phyloP scores from a whole-genome alignment of 2,797 vertebrate genomes.

The Tenualosa thibaudeaui region DNA sequence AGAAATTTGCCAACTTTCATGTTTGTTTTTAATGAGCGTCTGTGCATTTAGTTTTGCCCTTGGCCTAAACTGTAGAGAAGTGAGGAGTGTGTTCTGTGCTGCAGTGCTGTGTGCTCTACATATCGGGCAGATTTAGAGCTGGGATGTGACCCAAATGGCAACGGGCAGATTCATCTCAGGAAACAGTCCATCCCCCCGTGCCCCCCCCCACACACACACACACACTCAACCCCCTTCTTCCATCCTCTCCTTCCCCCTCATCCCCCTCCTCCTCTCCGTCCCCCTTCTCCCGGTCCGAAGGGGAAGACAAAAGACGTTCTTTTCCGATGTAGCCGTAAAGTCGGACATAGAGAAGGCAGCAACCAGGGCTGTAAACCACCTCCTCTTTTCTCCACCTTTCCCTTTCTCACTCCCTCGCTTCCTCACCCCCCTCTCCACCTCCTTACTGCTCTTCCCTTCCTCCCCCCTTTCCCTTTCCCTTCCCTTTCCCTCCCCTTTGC shows the following conservation, averaged over 20 bases:
- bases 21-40: slow-evolving; percentile 4
- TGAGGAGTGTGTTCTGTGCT: not conserved
- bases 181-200: slow-evolving; percentile 47
- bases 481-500: slow-evolving; percentile 40
- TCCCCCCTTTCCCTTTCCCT: slow-evolving; percentile 33
- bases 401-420: slow-evolving; percentile 34
- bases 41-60: not conserved
- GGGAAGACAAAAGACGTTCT: slow-evolving; percentile 30
- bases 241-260: no score
- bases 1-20: slow-evolving; percentile 1
- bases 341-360: slow-evolving; percentile 55
- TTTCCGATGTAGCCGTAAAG: slow-evolving; percentile 61
- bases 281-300: not conserved
- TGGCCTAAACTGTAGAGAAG: not conserved
- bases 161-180: slow-evolving; percentile 65
- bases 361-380: slow-evolving; percentile 46
- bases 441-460: slow-evolving; percentile 37
- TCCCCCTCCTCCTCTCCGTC: slow-evolving; percentile 31
- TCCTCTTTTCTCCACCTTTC: not conserved
- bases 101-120: slow-evolving; percentile 28
- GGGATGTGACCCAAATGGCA: slow-evolving; percentile 53
- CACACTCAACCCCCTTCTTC: slow-evolving; percentile 1
- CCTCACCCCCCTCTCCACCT: slow-evolving; percentile 46
- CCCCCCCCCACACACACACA: not conserved
- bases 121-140: slow-evolving; percentile 42